These are phyloP conservation scores for Peromyscus eremicus DNA, from an alignment of 2,797 vertebrate genomes.

Conservation along the genomic window DNA sequence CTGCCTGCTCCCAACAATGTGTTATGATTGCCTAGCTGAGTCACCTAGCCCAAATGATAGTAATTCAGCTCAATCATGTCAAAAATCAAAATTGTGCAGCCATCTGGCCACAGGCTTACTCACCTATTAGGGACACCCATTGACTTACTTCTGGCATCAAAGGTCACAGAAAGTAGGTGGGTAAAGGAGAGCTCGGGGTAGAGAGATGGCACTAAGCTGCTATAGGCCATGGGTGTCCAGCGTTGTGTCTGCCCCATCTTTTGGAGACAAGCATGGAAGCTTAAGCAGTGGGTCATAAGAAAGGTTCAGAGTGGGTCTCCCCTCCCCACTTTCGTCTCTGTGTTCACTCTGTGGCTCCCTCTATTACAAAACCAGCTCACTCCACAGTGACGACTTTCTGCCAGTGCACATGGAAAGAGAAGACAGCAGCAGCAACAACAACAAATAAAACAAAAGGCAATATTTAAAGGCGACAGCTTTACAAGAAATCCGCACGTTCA, in stretches of 20 bases:
- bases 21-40: constrained; percentile 71
- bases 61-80: constrained; percentile 74
- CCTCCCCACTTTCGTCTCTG: neutral
- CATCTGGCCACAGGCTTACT: constrained; percentile 39
- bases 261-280: neutral
- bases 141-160: neutral
- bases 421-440: neutral
- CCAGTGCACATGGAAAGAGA: neutral
- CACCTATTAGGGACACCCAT: neutral
- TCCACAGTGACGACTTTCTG: neutral
- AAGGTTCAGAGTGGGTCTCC: neutral
- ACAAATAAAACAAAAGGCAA: constrained; percentile 46
- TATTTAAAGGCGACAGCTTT: neutral
- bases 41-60: constrained; percentile 72
- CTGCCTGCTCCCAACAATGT: constrained; percentile 40
- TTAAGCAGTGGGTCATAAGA: neutral
- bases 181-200: neutral
- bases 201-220: neutral
- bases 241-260: neutral
- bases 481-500: neutral
- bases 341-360: neutral
- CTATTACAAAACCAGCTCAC: neutral
- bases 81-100: constrained; percentile 39
- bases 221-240: neutral
- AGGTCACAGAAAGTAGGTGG: constrained; percentile 12